phyloP scores from a whole-genome alignment of 2,888 invertebrate species.

The Parnassius orleans region DNA sequence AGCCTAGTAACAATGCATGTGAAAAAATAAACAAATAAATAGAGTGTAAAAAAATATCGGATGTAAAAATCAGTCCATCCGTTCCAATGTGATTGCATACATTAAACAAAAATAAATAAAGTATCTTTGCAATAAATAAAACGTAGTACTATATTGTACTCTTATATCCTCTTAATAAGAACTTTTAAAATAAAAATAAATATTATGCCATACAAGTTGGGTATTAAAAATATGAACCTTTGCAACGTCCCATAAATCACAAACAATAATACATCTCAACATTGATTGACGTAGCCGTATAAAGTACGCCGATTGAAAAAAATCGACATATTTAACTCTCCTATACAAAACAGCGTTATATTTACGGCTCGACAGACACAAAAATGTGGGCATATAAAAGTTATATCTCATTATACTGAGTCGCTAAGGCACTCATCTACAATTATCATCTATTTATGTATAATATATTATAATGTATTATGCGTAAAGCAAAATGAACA shows the following conservation, averaged over 20 bases:
- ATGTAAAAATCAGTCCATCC: slow-evolving; percentile 75
- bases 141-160: slow-evolving; percentile 52
- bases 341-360: slow-evolving; percentile 18
- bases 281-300: slow-evolving; percentile 7
- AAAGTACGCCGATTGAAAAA: slow-evolving; percentile 12
- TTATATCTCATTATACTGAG: slow-evolving; percentile 69
- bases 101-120: slow-evolving; percentile 46
- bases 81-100: slow-evolving; percentile 67
- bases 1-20: slow-evolving; percentile 44
- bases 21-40: slow-evolving; percentile 48
- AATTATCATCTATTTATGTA: slow-evolving; percentile 57
- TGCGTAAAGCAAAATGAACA: slow-evolving; percentile 57
- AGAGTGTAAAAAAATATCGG: slow-evolving; percentile 42
- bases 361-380: slow-evolving; percentile 28
- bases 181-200: slow-evolving; percentile 39
- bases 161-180: slow-evolving; percentile 32
- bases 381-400: slow-evolving; percentile 55
- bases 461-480: slow-evolving; percentile 66
- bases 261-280: slow-evolving; percentile 37
- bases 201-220: slow-evolving; percentile 44
- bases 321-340: slow-evolving; percentile 1
- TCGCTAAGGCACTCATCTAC: slow-evolving; percentile 80
- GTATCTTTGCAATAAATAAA: slow-evolving; percentile 48
- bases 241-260: slow-evolving; percentile 38
- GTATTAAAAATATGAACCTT: slow-evolving; percentile 50